These are phyloP conservation scores for Plusia festucae DNA, from an alignment of 2,888 invertebrate species.

Conservation along the genomic window DNA sequence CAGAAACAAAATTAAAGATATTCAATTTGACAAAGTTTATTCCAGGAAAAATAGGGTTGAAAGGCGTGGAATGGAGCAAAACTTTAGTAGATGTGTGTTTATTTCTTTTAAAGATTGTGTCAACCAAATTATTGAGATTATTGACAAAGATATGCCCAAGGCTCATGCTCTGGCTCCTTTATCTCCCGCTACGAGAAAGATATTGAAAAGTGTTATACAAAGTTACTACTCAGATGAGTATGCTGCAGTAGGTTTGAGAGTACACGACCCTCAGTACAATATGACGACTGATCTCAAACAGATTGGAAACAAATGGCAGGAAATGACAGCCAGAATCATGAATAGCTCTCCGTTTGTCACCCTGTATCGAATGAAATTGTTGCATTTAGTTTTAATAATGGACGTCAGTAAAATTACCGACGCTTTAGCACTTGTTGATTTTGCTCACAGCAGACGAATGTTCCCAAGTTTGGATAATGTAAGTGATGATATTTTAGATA, in stretches of 20 bases:
- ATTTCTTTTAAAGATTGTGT: conserved; percentile 56
- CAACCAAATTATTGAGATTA: conserved; percentile 63
- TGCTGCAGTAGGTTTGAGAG: conserved; percentile 45
- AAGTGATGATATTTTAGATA: conserved; percentile 58
- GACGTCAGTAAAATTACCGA: conserved; percentile 73
- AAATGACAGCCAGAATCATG: conserved; percentile 55
- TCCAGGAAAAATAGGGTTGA: conserved; percentile 18
- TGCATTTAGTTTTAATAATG: conserved; percentile 67
- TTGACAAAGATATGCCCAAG: conserved; percentile 64
- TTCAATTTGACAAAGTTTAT: conserved; percentile 11
- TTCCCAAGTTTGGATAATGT: conserved; percentile 53
- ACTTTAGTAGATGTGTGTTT: conserved; percentile 24
- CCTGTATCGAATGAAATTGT: conserved; percentile 69
- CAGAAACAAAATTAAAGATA: conserved; percentile 28
- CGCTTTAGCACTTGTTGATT: conserved; percentile 64
- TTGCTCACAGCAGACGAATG: conserved; percentile 69
- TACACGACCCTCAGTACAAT: conserved; percentile 65
- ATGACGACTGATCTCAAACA: conserved; percentile 64
- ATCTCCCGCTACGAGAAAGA: conserved; percentile 62
- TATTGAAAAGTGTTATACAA: conserved; percentile 70
- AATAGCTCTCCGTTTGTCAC: conserved; percentile 59
- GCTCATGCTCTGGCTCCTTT: conserved; percentile 61
- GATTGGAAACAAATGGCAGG: conserved; percentile 70
- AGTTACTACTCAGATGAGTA: conserved; percentile 62
- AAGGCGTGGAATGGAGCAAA: conserved; percentile 18